A percentile compares a stretch with the other conserved stretches of the same genome.
phyloP scores from a whole-genome alignment of 2,888 invertebrate species.

The Galerucella pusilla region DNA sequence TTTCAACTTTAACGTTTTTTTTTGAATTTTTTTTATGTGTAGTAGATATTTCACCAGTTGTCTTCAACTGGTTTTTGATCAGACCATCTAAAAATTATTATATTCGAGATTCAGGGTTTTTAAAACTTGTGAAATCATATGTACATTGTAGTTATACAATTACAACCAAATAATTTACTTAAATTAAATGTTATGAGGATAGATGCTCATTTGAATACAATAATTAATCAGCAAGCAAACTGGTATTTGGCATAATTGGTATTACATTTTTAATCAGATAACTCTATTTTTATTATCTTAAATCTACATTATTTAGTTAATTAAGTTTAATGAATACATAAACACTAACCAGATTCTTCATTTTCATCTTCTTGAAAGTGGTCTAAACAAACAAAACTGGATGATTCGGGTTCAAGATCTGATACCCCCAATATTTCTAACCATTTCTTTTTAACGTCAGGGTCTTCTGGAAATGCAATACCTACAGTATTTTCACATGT shows the following conservation, averaged over 20 bases:
- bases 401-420: conserved; percentile 41
- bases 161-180: too few species aligned
- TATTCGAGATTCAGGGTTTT: not conserved
- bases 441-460: conserved; percentile 53
- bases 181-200: too few species aligned
- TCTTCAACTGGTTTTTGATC: conserved; percentile 17
- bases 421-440: conserved; percentile 52
- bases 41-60: not conserved
- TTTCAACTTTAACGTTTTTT: conserved; percentile 6
- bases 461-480: conserved; percentile 56
- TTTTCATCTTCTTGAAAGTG: conserved; percentile 54
- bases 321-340: not conserved
- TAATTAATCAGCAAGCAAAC: not conserved
- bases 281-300: not conserved
- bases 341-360: conserved; percentile 25
- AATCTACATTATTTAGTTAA: not conserved
- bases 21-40: not conserved
- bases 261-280: not conserved
- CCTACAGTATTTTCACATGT: conserved; percentile 57
- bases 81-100: conserved; percentile 15
- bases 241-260: not conserved
- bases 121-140: not conserved
- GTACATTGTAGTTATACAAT: too few species aligned
- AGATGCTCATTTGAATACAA: too few species aligned
- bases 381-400: conserved; percentile 57